Base-by-base conservation (phyloP, 2,113 vertebrate species). In the Echinops telfairi region DNA sequence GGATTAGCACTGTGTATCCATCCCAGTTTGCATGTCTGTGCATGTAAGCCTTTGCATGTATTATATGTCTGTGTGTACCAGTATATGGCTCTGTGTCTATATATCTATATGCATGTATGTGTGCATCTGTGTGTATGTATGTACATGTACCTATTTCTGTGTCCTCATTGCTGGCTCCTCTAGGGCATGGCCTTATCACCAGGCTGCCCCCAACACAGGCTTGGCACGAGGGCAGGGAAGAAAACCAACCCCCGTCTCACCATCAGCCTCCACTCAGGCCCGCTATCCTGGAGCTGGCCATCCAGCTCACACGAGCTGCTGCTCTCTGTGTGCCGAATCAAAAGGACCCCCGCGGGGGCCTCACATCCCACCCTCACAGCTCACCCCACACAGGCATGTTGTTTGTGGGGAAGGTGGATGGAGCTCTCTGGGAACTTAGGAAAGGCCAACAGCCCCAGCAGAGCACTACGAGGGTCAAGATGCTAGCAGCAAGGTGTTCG, bases 311-410 rank as follows among this genome's bases (percentile, higher is more conserved):
- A 3, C 23, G 3, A 66, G 40, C 64, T 27, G 57, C 3, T 15
- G 27, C n/a, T 20, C 3, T 68, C 75, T n/a, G 70, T n/a, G 12
- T 58, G 70, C 73, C 31, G 64, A 71, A n/a, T 58, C 7, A 75
- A 9, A 29, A 22, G 3, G 7, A 12, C 6, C 1, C 6, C 15
- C 4, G 25, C 4, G 3, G 0, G 17, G 9, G 60, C 2, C 17
- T 62, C 16, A 76, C 38, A 3, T 57, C 29, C 1, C 5, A 20
- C 14, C 40, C 68, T 71, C 33, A 10, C 9, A 2, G 36, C 60
- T 58, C 53, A 79, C 19, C 8, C 31, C 76, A 38, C 70, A 36
- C 23, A 71, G 47, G 10, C 47, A 53, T 53, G 47, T 3, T 0
- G 3, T 57, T 19, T 19, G 6, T 60, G 17, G 23, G 36, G 38